A percentile compares a stretch with the other conserved stretches of the same genome.
Evolutionary conservation across 2,797 vertebrate species (phyloP).

Genomic region (Macrochelys suwanniensis): DNA sequence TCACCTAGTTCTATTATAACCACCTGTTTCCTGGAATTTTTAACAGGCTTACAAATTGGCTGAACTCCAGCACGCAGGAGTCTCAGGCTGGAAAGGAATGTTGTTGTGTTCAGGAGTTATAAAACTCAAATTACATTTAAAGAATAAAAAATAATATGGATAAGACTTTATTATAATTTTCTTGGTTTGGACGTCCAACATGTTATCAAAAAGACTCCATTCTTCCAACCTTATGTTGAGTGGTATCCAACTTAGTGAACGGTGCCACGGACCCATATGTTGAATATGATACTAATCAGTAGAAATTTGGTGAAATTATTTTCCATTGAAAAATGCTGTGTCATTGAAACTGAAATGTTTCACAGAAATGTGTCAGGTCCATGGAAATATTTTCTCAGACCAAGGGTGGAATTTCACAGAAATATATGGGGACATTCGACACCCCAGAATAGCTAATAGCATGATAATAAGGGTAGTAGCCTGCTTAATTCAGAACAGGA

Average conservation of each 20-base stretch:
- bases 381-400: background rate
- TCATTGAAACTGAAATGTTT: background rate
- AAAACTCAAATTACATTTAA: background rate
- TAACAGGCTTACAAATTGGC: background rate
- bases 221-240: background rate
- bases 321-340: background rate
- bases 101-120: background rate
- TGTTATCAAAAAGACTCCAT: background rate
- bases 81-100: background rate
- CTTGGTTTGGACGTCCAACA: background rate
- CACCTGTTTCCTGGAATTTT: background rate
- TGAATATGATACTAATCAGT: background rate
- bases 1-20: background rate
- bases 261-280: background rate
- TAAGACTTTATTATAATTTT: background rate
- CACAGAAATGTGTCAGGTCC: background rate
- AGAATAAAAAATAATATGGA: background rate
- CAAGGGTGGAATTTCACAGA: background rate
- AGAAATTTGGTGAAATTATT: background rate
- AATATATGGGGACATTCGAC: background rate
- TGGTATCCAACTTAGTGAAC: background rate
- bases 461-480: background rate
- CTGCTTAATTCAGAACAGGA: background rate
- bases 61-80: rapidly evolving
- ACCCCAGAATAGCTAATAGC: background rate